Conservation (phyloP, 2,113 vertebrate species). For the Stomatorhinus ivindoensis region DNA sequence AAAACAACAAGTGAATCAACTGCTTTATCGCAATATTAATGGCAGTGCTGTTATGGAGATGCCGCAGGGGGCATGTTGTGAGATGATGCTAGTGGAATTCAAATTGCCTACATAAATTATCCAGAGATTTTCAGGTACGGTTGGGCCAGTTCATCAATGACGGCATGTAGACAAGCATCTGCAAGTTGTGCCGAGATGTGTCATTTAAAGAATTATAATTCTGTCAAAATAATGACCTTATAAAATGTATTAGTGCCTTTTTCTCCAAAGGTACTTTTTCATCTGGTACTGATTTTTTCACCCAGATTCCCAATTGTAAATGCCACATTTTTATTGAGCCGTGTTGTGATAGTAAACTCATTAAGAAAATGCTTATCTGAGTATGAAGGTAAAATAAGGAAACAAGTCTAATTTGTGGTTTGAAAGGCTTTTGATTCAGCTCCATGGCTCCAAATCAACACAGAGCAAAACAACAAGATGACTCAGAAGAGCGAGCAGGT, state of each 20-base stretch:
- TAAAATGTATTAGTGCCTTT: slow-evolving; percentile 45
- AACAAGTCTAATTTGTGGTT: slow-evolving; percentile 5
- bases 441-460: not conserved
- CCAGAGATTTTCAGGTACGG: not conserved
- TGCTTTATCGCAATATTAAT: not conserved
- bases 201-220: slow-evolving; percentile 30
- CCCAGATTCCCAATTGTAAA: slow-evolving; percentile 40
- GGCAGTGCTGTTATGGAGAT: not conserved
- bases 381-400: not conserved
- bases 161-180: not conserved
- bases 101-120: not conserved
- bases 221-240: slow-evolving; percentile 38
- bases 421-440: not conserved
- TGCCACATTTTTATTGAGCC: slow-evolving; percentile 11
- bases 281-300: slow-evolving; percentile 52
- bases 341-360: slow-evolving; percentile 25
- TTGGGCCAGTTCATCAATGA: not conserved
- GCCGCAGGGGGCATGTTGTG: not conserved
- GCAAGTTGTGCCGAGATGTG: not conserved
- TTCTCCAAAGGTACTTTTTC: slow-evolving; percentile 35
- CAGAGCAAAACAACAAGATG: not conserved
- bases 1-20: not conserved
- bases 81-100: not conserved
- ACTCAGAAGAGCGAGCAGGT: not conserved
- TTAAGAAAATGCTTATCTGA: not conserved